Conservation (phyloP, 2,888 invertebrate genomes). For the Melitaea athalia region DNA sequence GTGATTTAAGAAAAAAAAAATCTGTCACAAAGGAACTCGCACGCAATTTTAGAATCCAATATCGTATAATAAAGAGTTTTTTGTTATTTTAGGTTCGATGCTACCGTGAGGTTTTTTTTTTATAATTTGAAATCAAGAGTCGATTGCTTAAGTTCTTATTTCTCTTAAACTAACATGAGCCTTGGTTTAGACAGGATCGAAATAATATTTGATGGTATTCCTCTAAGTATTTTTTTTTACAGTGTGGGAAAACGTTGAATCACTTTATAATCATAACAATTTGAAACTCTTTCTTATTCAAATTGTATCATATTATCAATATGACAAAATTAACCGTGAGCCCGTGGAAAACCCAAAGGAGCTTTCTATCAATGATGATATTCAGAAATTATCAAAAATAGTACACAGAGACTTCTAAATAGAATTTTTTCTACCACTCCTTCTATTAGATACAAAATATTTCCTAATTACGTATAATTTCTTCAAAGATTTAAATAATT, state of each 20-base stretch:
- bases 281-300: too few species aligned
- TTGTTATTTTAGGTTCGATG: constrained; percentile 73
- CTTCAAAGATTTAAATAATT: not conserved
- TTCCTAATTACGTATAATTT: too few species aligned
- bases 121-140: constrained; percentile 36
- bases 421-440: too few species aligned
- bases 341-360: too few species aligned
- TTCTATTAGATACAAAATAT: too few species aligned
- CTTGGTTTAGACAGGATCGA: not conserved
- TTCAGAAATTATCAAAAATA: too few species aligned
- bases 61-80: constrained; percentile 58
- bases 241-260: constrained; percentile 3
- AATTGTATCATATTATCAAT: too few species aligned
- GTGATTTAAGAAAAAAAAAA: constrained; percentile 52
- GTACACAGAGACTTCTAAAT: too few species aligned
- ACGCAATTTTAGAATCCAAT: constrained; percentile 76
- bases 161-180: constrained; percentile 6
- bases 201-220: not conserved
- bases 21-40: constrained; percentile 63
- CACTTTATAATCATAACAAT: too few species aligned
- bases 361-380: too few species aligned
- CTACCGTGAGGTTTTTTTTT: constrained; percentile 52
- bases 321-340: too few species aligned
- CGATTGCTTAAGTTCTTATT: constrained; percentile 25
- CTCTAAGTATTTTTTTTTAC: not conserved